Percentiles rank a stretch among this genome's conserved stretches.
These are phyloP conservation scores for Agrotis clavis DNA, from an alignment of 2,888 invertebrate species.

Conservation along the genomic window DNA sequence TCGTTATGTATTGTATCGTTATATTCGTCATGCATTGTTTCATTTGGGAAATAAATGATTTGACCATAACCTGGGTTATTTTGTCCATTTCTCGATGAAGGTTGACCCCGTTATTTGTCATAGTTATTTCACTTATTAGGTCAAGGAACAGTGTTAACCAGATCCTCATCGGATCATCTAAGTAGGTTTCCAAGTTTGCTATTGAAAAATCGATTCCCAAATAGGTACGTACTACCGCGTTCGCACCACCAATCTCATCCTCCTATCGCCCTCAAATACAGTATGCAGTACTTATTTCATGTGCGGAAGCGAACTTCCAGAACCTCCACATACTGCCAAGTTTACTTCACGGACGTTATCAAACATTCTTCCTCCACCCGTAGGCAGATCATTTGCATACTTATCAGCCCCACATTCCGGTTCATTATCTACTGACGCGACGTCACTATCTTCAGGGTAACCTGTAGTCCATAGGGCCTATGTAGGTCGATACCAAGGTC, in stretches of 20 bases:
- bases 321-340: background rate
- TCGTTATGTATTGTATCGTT: conserved; percentile 19
- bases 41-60: conserved; percentile 6
- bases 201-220: too few species aligned
- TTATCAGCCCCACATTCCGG: conserved; percentile 59
- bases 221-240: too few species aligned
- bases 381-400: conserved; percentile 61
- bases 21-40: conserved; percentile 45
- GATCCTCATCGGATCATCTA: background rate
- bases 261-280: too few species aligned
- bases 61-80: conserved; percentile 23
- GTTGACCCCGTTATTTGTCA: background rate
- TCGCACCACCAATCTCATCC: too few species aligned
- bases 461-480: conserved; percentile 72
- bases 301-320: background rate
- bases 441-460: conserved; percentile 64
- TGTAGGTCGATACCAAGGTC: conserved; percentile 78
- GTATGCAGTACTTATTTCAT: background rate
- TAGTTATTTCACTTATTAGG: conserved; percentile 6
- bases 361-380: conserved; percentile 36
- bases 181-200: background rate
- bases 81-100: background rate
- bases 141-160: background rate
- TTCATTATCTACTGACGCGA: conserved; percentile 50
- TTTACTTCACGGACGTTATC: conserved; percentile 16